Conservation (phyloP, 2,888 invertebrate species). For the Campoletis raptor region DNA sequence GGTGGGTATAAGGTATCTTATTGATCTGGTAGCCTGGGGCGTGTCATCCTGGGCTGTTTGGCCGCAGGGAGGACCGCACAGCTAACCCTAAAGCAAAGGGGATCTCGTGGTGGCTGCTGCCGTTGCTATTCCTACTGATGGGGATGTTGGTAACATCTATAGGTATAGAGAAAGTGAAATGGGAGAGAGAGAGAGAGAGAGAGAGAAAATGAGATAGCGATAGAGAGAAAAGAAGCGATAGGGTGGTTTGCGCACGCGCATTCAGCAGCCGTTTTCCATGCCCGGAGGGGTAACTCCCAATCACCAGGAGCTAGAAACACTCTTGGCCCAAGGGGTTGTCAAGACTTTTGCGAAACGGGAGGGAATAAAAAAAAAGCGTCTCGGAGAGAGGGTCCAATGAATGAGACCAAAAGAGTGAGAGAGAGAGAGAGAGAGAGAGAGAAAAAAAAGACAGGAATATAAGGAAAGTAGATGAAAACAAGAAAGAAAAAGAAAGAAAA, state of each 20-base stretch:
- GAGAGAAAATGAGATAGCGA: conserved; percentile 20
- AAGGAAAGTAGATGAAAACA: not conserved
- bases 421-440: conserved; percentile 19
- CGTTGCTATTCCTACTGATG: conserved; percentile 53
- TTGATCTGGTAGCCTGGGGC: conserved; percentile 85
- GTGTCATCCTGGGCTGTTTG: conserved; percentile 85
- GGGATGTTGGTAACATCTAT: conserved; percentile 53
- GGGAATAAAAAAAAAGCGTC: conserved; percentile 64
- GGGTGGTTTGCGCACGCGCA: conserved; percentile 78
- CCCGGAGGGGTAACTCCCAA: conserved; percentile 84
- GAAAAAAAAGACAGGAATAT: not conserved
- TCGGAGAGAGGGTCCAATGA: conserved; percentile 7
- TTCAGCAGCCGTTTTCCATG: conserved; percentile 75
- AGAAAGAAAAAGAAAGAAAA: not conserved
- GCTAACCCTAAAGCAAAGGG: conserved; percentile 84
- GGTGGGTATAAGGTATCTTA: conserved; percentile 83
- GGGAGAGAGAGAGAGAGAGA: not conserved
- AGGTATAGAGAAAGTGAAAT: not conserved
- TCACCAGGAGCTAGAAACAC: conserved; percentile 84
- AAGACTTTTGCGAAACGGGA: conserved; percentile 73
- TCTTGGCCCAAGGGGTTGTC: conserved; percentile 76
- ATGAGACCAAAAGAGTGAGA: conserved; percentile 17
- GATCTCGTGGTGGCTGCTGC: conserved; percentile 70
- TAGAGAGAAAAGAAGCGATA: conserved; percentile 31
- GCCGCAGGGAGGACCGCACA: conserved; percentile 85